Percentiles rank a stretch among this genome's conserved stretches.
These are phyloP conservation scores for Poeciliopsis turneri DNA, from an alignment of 2,797 vertebrate genomes.

Conservation along the genomic window DNA sequence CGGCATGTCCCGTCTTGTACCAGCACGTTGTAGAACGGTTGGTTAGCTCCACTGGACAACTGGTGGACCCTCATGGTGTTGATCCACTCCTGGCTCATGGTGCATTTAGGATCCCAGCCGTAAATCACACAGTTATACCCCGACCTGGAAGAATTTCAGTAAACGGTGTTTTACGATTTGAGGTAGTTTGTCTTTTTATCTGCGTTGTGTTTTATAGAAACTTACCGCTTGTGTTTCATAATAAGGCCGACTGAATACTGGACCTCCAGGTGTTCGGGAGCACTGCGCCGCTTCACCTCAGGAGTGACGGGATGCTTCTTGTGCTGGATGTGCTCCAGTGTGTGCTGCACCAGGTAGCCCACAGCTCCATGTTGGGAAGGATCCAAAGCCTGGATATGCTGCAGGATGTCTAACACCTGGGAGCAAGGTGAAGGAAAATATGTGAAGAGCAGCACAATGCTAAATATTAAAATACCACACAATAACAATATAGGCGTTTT, in stretches of 20 bases:
- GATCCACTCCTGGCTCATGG: slow-evolving; percentile 98
- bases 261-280: slow-evolving; percentile 89
- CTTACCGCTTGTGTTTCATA: slow-evolving; percentile 97
- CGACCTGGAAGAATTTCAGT: slow-evolving; percentile 72
- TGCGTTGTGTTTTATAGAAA: not conserved
- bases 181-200: not conserved
- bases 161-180: accelerated
- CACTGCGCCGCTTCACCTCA: slow-evolving; percentile 89
- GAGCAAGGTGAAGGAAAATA: not conserved
- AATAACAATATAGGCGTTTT: not conserved
- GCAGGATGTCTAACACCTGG: slow-evolving; percentile 96
- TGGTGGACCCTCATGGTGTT: slow-evolving; percentile 96
- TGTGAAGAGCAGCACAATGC: not conserved
- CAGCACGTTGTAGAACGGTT: slow-evolving; percentile 97
- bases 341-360: slow-evolving; percentile 96
- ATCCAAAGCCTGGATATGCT: slow-evolving; percentile 95
- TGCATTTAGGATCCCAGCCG: slow-evolving; percentile 97
- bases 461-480: not conserved
- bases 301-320: slow-evolving; percentile 89
- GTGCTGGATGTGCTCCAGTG: slow-evolving; percentile 95
- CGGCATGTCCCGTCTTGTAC: slow-evolving; percentile 95
- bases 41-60: slow-evolving; percentile 89
- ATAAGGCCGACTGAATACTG: slow-evolving; percentile 92
- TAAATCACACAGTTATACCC: slow-evolving; percentile 97
- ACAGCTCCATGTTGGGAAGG: slow-evolving; percentile 95